phyloP scores from a whole-genome alignment of 2,797 vertebrate species.

The Carapus acus region DNA sequence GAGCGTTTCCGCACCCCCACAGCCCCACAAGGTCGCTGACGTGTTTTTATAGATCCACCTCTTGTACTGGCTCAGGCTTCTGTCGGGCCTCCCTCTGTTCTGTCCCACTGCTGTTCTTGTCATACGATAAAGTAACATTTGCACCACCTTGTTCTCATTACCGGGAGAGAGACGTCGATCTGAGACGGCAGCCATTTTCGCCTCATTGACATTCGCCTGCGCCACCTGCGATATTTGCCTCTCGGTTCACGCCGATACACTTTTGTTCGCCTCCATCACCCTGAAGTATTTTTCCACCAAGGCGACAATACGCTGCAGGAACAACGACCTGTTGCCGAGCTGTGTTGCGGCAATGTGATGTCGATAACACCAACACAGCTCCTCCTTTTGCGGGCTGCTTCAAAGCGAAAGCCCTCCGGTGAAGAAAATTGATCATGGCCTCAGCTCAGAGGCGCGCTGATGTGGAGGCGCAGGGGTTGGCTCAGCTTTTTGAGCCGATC shows the following conservation, averaged over 20 bases:
- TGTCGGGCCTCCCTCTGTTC: not conserved
- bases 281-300: slow-evolving; percentile 1
- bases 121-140: too few species aligned
- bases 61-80: too few species aligned
- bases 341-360: slow-evolving; percentile 9
- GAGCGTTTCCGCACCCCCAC: slow-evolving; percentile 23
- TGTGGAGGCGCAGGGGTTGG: slow-evolving; percentile 18
- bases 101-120: not conserved
- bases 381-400: slow-evolving; percentile 33
- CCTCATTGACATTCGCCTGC: too few species aligned
- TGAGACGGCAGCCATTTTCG: too few species aligned
- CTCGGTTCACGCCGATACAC: too few species aligned
- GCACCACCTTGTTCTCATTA: too few species aligned
- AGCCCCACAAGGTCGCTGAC: slow-evolving; percentile 43
- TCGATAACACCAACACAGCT: slow-evolving; percentile 23
- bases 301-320: slow-evolving; percentile 14
- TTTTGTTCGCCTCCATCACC: too few species aligned
- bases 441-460: slow-evolving; percentile 14
- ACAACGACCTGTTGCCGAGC: slow-evolving; percentile 16
- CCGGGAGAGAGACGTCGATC: too few species aligned
- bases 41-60: too few species aligned
- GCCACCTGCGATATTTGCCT: too few species aligned
- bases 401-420: slow-evolving; percentile 27
- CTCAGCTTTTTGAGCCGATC: slow-evolving; percentile 14
- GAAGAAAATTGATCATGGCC: slow-evolving; percentile 38